phyloP scores from a whole-genome alignment of 2,113 vertebrate genomes.

The Chitala chitala region DNA sequence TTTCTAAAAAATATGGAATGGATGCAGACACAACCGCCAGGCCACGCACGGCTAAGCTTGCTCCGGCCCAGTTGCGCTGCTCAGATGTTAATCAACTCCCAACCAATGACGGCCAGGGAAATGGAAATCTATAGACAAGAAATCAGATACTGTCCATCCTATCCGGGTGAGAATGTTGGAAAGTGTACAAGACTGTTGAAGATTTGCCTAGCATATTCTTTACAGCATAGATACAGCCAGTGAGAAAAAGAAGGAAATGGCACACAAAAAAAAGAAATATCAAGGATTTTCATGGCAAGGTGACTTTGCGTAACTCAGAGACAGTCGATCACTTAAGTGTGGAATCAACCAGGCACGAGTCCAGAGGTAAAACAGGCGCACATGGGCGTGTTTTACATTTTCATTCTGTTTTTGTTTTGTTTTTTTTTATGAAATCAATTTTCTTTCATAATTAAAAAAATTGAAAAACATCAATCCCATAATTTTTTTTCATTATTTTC shows the following conservation, averaged over 20 bases:
- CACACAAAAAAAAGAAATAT: not conserved
- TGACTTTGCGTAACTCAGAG: not conserved
- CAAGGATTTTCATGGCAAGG: not conserved
- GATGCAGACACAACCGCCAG: not conserved
- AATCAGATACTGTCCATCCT: not conserved
- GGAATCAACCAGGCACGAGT: not conserved
- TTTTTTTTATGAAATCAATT: too few relatives aligned
- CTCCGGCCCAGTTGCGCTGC: not conserved
- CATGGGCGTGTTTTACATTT: too few relatives aligned
- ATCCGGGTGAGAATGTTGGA: conserved; percentile 6
- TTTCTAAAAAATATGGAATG: not conserved
- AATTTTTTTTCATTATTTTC: not conserved
- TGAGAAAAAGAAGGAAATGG: not conserved
- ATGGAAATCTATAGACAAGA: not conserved
- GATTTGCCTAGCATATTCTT: not conserved
- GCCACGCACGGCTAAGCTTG: not conserved
- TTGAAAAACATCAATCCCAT: not conserved
- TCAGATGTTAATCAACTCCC: not conserved
- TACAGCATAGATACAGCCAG: not conserved
- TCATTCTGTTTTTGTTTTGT: too few relatives aligned
- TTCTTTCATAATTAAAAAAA: too few relatives aligned
- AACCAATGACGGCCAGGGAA: not conserved
- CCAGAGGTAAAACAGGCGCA: not conserved
- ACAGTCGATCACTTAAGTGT: not conserved
- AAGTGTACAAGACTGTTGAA: not conserved